Evolutionary conservation across 2,888 invertebrate genomes (phyloP).

Genomic region (Rotaria magnacalcarata): DNA sequence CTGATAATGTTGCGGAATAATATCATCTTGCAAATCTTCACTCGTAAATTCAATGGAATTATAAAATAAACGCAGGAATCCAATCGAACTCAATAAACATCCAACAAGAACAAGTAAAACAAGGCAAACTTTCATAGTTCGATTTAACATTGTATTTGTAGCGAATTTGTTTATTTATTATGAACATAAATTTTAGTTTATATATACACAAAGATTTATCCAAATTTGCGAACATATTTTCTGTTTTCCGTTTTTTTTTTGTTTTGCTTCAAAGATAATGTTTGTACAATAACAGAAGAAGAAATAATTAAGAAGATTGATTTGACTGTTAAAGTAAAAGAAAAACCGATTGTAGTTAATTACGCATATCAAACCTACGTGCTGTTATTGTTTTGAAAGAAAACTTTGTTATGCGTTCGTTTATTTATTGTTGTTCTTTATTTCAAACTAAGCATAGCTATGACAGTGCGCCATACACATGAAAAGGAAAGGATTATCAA

Average conservation of each 20-base stretch:
- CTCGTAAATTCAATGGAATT: neutral
- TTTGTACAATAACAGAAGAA: neutral
- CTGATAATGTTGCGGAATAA: neutral
- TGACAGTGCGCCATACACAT: neutral
- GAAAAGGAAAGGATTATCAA: conserved; percentile 16
- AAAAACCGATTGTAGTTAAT: neutral
- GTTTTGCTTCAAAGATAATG: neutral
- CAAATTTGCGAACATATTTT: too few relatives aligned
- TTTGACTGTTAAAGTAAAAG: neutral
- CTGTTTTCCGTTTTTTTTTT: neutral
- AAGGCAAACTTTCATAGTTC: neutral
- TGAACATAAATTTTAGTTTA: neutral
- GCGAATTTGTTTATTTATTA: neutral
- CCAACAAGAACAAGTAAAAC: neutral
- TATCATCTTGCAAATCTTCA: neutral
- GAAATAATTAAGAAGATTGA: neutral
- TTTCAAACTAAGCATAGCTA: neutral
- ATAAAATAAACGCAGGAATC: neutral
- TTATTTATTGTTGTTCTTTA: neutral
- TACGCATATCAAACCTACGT: neutral
- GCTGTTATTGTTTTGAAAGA: neutral
- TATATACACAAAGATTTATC: neutral
- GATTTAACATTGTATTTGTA: neutral
- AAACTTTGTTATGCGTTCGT: neutral
- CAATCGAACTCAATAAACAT: neutral